Conservation (phyloP, 2,113 vertebrate genomes). For the Aplodontia rufa region DNA sequence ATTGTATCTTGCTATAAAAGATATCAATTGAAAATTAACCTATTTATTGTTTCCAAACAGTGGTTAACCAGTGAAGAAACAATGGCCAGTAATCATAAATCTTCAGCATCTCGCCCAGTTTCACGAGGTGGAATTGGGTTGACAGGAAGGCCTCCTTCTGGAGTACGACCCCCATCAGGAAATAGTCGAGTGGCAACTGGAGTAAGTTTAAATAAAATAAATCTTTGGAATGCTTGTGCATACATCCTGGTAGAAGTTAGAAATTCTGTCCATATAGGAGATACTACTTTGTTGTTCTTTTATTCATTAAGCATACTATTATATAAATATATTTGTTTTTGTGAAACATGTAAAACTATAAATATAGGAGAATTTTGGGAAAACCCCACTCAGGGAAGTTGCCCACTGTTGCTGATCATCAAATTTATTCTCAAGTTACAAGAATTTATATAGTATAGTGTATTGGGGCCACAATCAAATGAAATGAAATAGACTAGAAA, state of each 20-base stretch:
- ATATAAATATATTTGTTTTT: neutral
- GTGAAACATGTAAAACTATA: neutral
- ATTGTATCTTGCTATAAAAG: neutral
- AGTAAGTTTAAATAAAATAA: conserved; percentile 82
- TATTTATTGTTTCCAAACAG: conserved; percentile 63
- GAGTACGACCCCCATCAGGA: conserved; percentile 87
- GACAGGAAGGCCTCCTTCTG: conserved; percentile 86
- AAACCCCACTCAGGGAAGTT: neutral
- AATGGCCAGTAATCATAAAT: conserved; percentile 91
- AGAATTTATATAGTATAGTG: neutral
- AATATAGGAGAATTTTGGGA: conserved; percentile 18
- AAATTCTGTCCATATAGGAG: neutral
- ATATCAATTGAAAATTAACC: conserved; percentile 30
- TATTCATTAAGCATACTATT: neutral
- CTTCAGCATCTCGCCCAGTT: conserved; percentile 85
- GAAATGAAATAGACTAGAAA: neutral
- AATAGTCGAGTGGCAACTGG: conserved; percentile 87
- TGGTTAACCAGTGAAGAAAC: neutral
- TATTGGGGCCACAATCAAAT: neutral
- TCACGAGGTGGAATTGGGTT: conserved; percentile 86
- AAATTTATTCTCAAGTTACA: conserved; percentile 36
- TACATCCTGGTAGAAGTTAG: conserved; percentile 7
- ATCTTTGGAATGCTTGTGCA: neutral
- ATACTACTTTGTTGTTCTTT: conserved; percentile 17
- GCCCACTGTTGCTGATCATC: neutral